Conservation (phyloP, 2,797 vertebrate species). For the Bradypus variegatus region DNA sequence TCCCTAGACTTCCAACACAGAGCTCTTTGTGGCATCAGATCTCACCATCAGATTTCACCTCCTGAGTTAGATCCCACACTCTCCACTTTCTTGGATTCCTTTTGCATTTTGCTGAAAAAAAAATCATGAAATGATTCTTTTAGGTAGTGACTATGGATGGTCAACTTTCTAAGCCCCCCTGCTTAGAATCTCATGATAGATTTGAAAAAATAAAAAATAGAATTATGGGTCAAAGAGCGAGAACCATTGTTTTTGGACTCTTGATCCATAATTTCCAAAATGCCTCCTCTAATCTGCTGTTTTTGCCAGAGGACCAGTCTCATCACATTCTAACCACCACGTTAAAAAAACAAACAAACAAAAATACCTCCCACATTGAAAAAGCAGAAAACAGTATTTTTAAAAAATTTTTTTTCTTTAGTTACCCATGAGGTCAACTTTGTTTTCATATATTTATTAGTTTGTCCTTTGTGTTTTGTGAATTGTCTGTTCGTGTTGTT, state of each 20-base stretch:
- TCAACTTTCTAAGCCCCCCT: neutral
- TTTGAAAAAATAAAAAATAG: neutral
- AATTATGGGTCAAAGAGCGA: neutral
- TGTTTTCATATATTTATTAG: neutral
- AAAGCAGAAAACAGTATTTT: neutral
- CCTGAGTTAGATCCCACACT: neutral
- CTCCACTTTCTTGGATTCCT: neutral
- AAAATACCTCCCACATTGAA: neutral
- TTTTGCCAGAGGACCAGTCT: neutral
- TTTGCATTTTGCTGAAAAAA: neutral
- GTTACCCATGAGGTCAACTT: neutral
- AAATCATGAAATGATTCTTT: neutral
- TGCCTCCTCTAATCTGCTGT: neutral
- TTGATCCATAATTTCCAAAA: neutral
- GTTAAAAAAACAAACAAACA: neutral
- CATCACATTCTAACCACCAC: neutral
- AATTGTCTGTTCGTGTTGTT: neutral
- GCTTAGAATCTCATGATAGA: neutral
- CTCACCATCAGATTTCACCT: neutral
- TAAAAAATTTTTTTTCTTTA: neutral
- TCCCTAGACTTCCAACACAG: neutral
- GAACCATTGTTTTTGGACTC: neutral
- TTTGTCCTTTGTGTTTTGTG: neutral
- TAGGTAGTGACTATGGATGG: neutral
- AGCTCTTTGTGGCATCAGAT: neutral